These are phyloP conservation scores for Drosophila mimica DNA, from an alignment of 2,888 invertebrate genomes.

Conservation along the genomic window DNA sequence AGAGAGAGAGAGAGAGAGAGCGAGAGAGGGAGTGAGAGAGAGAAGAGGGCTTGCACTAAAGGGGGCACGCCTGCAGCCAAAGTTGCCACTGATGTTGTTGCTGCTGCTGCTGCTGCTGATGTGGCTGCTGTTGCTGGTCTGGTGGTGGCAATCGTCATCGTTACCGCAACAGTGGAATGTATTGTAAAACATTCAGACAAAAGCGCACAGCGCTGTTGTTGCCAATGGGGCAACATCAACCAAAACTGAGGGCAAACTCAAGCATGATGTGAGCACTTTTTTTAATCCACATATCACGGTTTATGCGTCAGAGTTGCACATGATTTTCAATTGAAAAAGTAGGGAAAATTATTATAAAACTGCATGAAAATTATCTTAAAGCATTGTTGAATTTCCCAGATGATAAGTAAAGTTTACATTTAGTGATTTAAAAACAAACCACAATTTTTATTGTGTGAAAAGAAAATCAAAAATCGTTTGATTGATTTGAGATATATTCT, in stretches of 20 bases:
- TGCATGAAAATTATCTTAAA: not conserved
- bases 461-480: not conserved
- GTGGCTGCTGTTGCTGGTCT: slow-evolving; percentile 24
- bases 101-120: not conserved
- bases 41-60: not conserved
- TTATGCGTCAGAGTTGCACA: slow-evolving; percentile 36
- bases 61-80: slow-evolving; percentile 65
- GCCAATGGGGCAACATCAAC: not conserved
- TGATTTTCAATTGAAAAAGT: slow-evolving; percentile 14
- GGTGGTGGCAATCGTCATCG: slow-evolving; percentile 78
- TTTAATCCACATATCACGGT: slow-evolving; percentile 14
- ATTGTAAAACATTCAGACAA: slow-evolving; percentile 75
- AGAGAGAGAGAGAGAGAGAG: slow-evolving; percentile 1
- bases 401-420: not conserved
- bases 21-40: not conserved
- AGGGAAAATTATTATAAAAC: not conserved
- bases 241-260: slow-evolving; percentile 48
- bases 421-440: no score
- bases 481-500: not conserved
- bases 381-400: not conserved
- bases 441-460: not conserved
- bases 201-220: slow-evolving; percentile 57
- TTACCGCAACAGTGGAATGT: slow-evolving; percentile 79
- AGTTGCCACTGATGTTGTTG: slow-evolving; percentile 68
- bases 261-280: slow-evolving; percentile 55